Evolutionary conservation across 2,113 vertebrate genomes (phyloP).

Genomic region (Sinocyclocheilus grahami): DNA sequence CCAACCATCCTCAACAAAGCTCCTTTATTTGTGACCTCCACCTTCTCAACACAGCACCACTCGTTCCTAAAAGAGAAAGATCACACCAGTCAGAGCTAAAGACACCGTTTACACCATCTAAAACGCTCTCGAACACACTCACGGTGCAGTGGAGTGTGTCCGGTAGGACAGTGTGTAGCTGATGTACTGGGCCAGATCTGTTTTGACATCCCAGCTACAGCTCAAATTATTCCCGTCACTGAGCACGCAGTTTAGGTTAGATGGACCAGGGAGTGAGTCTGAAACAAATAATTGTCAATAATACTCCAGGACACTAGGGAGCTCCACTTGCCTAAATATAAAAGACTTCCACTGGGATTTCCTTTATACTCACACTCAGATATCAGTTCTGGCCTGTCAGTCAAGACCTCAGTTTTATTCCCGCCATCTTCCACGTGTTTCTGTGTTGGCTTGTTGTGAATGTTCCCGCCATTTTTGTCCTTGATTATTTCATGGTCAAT

Average conservation of each 20-base stretch:
- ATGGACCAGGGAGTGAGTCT: slow-evolving; percentile 33
- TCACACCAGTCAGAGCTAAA: not conserved
- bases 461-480: not conserved
- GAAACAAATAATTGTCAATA: slow-evolving; percentile 9
- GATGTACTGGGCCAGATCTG: slow-evolving; percentile 44
- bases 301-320: slow-evolving; percentile 59
- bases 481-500: not conserved
- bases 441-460: not conserved
- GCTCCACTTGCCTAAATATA: slow-evolving; percentile 71
- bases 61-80: slow-evolving; percentile 27
- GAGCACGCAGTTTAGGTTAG: slow-evolving; percentile 48
- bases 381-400: slow-evolving; percentile 43
- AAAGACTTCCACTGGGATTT: slow-evolving; percentile 44
- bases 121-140: slow-evolving; percentile 36
- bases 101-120: not conserved
- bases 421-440: not conserved
- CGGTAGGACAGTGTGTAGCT: slow-evolving; percentile 47
- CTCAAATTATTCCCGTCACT: slow-evolving; percentile 7
- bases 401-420: slow-evolving; percentile 1
- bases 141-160: slow-evolving; percentile 15
- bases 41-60: slow-evolving; percentile 27
- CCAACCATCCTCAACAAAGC: slow-evolving; percentile 35
- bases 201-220: slow-evolving; percentile 50
- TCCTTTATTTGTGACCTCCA: not conserved
- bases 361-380: slow-evolving; percentile 63